A percentile compares a stretch with the other conserved stretches of the same genome.
Evolutionary conservation across 2,113 vertebrate species (phyloP).

Genomic region (Vicugna pacos): DNA sequence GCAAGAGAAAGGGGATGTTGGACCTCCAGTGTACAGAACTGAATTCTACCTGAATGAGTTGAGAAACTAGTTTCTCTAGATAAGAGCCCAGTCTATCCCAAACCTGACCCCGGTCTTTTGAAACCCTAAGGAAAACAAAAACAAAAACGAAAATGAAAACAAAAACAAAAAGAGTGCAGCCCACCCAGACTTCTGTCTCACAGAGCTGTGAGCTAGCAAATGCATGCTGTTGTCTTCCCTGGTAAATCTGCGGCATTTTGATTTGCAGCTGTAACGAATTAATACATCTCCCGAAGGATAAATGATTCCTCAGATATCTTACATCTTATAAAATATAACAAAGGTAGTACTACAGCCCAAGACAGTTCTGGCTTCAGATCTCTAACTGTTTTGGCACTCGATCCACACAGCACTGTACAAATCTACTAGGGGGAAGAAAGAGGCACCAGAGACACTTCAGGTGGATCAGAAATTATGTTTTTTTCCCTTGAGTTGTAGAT

Average conservation of each 20-base stretch:
- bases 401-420: background rate
- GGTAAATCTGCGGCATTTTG: background rate
- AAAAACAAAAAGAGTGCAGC: background rate
- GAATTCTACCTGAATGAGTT: background rate
- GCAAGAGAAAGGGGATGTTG: background rate
- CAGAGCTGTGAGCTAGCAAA: background rate
- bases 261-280: background rate
- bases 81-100: background rate
- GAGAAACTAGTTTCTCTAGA: background rate
- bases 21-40: background rate
- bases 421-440: background rate
- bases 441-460: background rate
- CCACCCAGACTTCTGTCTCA: background rate
- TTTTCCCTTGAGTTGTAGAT: background rate
- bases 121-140: background rate
- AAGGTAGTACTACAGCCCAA: background rate
- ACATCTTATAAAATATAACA: background rate
- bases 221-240: background rate
- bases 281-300: background rate
- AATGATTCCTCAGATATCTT: background rate
- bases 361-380: background rate
- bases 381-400: background rate
- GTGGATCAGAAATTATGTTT: background rate
- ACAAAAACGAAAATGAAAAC: too few relatives aligned
- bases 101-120: background rate